phyloP scores from a whole-genome alignment of 2,113 vertebrate species.

The Eleginops maclovinus region DNA sequence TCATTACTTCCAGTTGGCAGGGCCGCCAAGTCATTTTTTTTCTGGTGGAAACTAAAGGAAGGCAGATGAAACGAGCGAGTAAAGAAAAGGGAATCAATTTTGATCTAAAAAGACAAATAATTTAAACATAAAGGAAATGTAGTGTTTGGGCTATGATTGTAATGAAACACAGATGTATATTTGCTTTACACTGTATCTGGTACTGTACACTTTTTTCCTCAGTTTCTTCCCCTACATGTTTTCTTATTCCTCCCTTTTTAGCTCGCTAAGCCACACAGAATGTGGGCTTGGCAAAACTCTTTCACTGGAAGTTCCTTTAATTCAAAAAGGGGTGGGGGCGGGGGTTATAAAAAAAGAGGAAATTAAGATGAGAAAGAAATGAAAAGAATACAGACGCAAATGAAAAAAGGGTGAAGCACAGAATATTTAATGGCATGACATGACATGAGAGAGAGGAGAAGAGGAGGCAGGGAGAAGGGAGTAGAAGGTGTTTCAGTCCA shows the following conservation, averaged over 20 bases:
- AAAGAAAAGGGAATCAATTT: conserved; percentile 77
- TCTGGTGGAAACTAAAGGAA: conserved; percentile 77
- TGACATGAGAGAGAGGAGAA: conserved; percentile 36
- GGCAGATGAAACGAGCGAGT: conserved; percentile 77
- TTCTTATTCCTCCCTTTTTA: conserved; percentile 73
- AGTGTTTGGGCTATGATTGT: conserved; percentile 83
- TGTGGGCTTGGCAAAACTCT: conserved; percentile 73
- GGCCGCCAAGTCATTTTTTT: conserved; percentile 74
- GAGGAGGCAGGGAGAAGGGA: conserved; percentile 46
- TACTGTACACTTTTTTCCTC: conserved; percentile 42
- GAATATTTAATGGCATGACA: conserved; percentile 37
- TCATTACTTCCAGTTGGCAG: conserved; percentile 82
- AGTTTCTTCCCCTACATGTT: conserved; percentile 73
- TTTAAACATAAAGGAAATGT: conserved; percentile 85
- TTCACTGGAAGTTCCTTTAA: conserved; percentile 66
- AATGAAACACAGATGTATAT: conserved; percentile 85
- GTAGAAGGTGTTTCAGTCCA: conserved; percentile 54
- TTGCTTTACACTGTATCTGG: conserved; percentile 75
- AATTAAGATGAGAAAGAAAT: conserved; percentile 41
- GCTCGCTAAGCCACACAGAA: conserved; percentile 79
- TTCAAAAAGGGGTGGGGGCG: conserved; percentile 30
- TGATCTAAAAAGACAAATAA: conserved; percentile 85
- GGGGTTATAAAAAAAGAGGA: conserved; percentile 10
- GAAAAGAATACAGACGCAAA: conserved; percentile 33
- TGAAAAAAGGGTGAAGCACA: conserved; percentile 29